Evolutionary conservation across 2,113 vertebrate species (phyloP).

Genomic region (Cardinalis cardinalis): DNA sequence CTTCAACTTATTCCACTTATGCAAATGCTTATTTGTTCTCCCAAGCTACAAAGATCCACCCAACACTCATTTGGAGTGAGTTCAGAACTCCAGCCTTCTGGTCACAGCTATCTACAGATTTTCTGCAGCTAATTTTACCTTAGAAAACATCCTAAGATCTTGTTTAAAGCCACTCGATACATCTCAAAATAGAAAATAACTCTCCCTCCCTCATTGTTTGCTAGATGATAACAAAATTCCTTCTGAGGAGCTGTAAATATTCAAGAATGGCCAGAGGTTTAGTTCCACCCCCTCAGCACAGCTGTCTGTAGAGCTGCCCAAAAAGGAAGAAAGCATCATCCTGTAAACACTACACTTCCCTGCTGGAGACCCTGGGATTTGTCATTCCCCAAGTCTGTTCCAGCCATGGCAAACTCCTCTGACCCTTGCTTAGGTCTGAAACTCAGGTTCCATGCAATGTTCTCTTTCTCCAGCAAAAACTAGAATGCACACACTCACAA

Average conservation of each 20-base stretch:
- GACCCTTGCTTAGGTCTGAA: not conserved
- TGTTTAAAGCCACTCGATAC: not conserved
- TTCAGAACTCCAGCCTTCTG: not conserved
- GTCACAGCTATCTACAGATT: not conserved
- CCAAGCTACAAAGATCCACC: not conserved
- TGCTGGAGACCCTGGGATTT: constrained; percentile 15
- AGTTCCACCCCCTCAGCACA: constrained; percentile 48
- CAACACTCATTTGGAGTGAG: not conserved
- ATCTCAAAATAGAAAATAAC: not conserved
- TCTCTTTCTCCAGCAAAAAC: not conserved
- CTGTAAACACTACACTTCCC: constrained; percentile 22
- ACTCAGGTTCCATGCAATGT: not conserved
- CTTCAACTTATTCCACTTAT: not conserved
- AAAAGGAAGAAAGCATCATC: constrained; percentile 22
- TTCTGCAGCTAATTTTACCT: not conserved
- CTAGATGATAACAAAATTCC: not conserved
- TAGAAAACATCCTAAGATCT: not conserved
- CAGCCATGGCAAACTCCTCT: not conserved
- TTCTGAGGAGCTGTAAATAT: not conserved
- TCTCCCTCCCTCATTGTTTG: not conserved
- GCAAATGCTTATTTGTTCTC: not conserved
- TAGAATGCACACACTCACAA: not conserved
- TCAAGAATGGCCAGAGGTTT: not conserved
- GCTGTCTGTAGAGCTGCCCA: constrained; percentile 47
- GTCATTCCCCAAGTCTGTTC: not conserved